Evolutionary conservation across 2,888 invertebrate species (phyloP), one percentile per base, ranked within the genome.

Genomic region (Anticlea derivata): DNA sequence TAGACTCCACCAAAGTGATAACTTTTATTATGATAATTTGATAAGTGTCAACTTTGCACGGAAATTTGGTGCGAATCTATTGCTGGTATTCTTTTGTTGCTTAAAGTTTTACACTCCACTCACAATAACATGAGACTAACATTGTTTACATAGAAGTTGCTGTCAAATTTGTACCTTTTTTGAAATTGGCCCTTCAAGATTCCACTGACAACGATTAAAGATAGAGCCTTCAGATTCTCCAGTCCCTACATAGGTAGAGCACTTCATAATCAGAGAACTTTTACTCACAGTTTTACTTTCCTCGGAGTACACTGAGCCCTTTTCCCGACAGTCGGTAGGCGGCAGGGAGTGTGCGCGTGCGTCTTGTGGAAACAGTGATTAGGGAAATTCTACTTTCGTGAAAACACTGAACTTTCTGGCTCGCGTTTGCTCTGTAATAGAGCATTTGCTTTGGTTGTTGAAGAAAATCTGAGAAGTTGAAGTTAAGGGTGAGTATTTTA

Each of bases 321-420:
- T 85, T 80, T 78, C 74, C 75, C 73, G 75, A 75, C 78, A 78
- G 80, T 82, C 68, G 72, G 72, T 76, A 75, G 74, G 73, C 68
- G 70, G 58, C 60, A 31, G 56, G 49, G 60, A 63, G 60, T 53
- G 66, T 57, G 65, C 68, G 70, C 65, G 66, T 64, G 63, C 65
- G 53, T 44, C 48, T 47, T 34, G 43, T 33, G 38, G 24, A 43
- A 52, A 47, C 29, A 23, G 38, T 47, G 31, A 37, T 38, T 23
- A 34, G 47, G 39, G 33, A 53, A 53, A 43, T 43, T 22, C 11
- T 12, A 37, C 38, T 40, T 37, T 37, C 26, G 41, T 43, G 37
- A 24, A 43, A 49, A 40, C 20, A 24, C 6, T 43, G 10, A 11
- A 30, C 35, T 49, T 49, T 48, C 40, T 35, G 24, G 5, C 29